These are phyloP conservation scores for Cosmia trapezina DNA, from an alignment of 2,888 invertebrate species.

Conservation along the genomic window DNA sequence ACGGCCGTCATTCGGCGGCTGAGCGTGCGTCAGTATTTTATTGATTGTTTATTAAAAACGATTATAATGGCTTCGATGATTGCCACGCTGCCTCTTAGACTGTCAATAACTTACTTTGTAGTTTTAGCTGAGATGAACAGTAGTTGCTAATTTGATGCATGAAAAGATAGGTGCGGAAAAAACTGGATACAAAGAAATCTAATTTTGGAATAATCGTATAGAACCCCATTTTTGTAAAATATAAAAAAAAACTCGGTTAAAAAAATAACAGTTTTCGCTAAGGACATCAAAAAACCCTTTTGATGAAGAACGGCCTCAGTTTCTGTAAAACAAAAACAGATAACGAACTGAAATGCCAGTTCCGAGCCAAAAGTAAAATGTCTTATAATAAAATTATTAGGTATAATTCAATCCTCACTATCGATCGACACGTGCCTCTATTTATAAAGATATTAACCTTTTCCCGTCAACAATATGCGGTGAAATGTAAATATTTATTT, in stretches of 20 bases:
- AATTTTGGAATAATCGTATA: background rate
- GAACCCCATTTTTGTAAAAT: background rate
- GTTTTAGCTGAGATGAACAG: conserved; percentile 28
- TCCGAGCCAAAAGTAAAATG: conserved; percentile 48
- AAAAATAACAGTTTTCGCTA: background rate
- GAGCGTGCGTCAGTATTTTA: conserved; percentile 64
- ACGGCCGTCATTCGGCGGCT: conserved; percentile 66
- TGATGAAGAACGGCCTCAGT: background rate
- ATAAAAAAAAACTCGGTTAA: background rate
- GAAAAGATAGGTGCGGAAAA: background rate
- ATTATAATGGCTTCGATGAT: conserved; percentile 64
- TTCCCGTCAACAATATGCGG: conserved; percentile 82
- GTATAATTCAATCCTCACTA: conserved; percentile 76
- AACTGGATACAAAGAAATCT: background rate
- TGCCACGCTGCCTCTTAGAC: conserved; percentile 38
- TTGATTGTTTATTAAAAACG: conserved; percentile 67
- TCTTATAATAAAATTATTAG: conserved; percentile 65
- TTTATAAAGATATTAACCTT: conserved; percentile 86
- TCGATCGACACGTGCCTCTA: conserved; percentile 65
- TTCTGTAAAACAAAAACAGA: conserved; percentile 10
- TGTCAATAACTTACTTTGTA: conserved; percentile 53
- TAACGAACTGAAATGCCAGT: conserved; percentile 31
- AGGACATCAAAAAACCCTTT: background rate
- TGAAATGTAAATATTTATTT: conserved; percentile 85
- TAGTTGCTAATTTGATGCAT: conserved; percentile 37